Evolutionary conservation across 2,113 vertebrate genomes (phyloP).

Genomic region (Tetrao urogallus): DNA sequence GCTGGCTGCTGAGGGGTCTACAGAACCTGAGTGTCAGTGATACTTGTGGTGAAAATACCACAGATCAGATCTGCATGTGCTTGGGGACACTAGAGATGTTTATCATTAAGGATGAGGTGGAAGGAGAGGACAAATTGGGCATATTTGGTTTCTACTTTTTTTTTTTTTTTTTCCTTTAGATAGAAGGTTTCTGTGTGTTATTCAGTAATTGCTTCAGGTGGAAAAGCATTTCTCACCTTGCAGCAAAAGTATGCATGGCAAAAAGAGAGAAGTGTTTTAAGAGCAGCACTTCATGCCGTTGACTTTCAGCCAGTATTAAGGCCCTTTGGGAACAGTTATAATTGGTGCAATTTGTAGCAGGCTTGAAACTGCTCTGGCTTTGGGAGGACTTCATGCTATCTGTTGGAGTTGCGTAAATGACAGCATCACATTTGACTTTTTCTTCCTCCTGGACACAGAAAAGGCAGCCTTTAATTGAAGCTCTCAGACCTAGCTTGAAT

Average conservation of each 20-base stretch:
- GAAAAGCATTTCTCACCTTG: conserved; percentile 38
- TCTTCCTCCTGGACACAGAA: not conserved
- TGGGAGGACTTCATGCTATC: not conserved
- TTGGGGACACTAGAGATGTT: not conserved
- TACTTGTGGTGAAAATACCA: conserved; percentile 13
- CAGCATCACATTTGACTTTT: not conserved
- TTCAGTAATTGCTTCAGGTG: conserved; percentile 9
- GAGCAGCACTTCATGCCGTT: conserved; percentile 28
- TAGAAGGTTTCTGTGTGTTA: not conserved
- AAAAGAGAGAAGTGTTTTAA: not conserved
- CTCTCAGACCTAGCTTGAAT: not conserved
- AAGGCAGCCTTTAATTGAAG: not conserved
- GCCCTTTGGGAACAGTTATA: conserved; percentile 3
- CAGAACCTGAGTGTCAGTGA: conserved; percentile 1
- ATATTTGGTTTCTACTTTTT: not conserved
- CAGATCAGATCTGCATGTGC: not conserved
- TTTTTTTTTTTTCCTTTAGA: not conserved
- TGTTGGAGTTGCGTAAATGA: not conserved
- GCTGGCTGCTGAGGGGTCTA: conserved; percentile 30
- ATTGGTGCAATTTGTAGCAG: not conserved
- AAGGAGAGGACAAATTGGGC: not conserved
- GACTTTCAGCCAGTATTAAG: conserved; percentile 41
- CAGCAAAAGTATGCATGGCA: conserved; percentile 38
- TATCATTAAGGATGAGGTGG: not conserved
- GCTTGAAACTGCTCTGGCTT: not conserved